phyloP scores from a whole-genome alignment of 2,797 vertebrate genomes.

The Carduelis carduelis region DNA sequence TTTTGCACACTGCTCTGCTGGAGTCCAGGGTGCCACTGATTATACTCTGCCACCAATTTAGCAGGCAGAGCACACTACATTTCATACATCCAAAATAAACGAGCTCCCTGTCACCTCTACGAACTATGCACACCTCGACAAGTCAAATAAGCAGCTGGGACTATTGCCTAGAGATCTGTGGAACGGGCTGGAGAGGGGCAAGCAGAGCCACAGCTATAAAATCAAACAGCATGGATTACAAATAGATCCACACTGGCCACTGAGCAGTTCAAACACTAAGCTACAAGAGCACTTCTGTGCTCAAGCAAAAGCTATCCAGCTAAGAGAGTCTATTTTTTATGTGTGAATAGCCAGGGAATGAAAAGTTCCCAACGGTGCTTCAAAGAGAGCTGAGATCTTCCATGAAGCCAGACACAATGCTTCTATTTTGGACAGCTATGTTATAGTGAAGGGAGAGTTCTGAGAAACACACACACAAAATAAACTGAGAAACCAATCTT shows the following conservation, averaged over 20 bases:
- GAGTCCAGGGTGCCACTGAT: background rate
- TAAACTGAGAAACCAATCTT: background rate
- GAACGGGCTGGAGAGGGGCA: background rate
- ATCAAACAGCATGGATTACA: background rate
- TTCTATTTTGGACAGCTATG: slow-evolving; percentile 41
- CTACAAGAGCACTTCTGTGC: slow-evolving; percentile 32
- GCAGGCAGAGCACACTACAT: background rate
- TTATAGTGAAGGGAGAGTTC: background rate
- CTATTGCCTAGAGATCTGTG: background rate
- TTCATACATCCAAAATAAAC: slow-evolving; percentile 9
- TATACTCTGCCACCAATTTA: background rate
- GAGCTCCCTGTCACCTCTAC: background rate
- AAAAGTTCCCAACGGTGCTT: slow-evolving; percentile 53
- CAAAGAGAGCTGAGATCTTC: slow-evolving; percentile 21
- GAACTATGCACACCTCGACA: background rate
- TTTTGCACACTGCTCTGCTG: background rate
- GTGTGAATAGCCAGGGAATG: slow-evolving; percentile 53
- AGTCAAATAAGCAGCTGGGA: slow-evolving; percentile 22
- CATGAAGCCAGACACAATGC: slow-evolving; percentile 44
- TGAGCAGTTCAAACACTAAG: background rate
- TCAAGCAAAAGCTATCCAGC: slow-evolving; percentile 33
- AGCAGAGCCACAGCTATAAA: background rate
- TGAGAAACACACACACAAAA: background rate
- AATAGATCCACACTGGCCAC: background rate
- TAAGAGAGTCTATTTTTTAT: slow-evolving; percentile 41